phyloP scores from a whole-genome alignment of 2,888 invertebrate genomes.

The Cheiracanthium punctorium region DNA sequence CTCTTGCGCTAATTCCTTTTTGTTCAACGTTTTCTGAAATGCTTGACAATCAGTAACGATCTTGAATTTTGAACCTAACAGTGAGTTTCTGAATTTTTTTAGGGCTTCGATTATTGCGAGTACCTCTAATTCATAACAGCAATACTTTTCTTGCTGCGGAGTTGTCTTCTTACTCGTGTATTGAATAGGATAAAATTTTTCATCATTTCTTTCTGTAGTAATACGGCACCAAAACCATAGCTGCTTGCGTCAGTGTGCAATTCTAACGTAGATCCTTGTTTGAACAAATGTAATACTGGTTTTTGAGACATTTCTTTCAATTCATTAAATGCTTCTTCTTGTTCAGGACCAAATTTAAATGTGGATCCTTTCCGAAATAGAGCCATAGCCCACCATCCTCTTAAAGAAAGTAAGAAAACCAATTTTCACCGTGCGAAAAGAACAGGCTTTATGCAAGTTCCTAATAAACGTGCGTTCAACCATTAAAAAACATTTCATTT shows the following conservation, averaged over 20 bases:
- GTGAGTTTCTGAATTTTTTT: conserved; percentile 18
- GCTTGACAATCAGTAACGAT: conserved; percentile 26
- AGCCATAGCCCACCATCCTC: no score
- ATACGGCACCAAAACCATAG: not conserved
- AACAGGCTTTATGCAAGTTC: no score
- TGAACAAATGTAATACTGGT: conserved; percentile 27
- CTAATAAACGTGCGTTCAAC: no score
- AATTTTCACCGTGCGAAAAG: no score
- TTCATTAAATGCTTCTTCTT: not conserved
- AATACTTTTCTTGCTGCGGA: not conserved
- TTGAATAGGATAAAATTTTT: not conserved
- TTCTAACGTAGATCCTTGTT: conserved; percentile 5
- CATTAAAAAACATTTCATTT: no score
- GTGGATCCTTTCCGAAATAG: not conserved
- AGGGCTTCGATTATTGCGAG: conserved; percentile 9
- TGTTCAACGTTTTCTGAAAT: conserved; percentile 1
- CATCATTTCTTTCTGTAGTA: not conserved
- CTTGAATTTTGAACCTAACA: conserved; percentile 1
- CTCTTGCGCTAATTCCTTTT: not conserved
- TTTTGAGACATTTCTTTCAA: conserved; percentile 11
- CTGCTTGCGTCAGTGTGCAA: conserved; percentile 16
- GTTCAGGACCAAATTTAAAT: not conserved
- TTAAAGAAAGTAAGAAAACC: no score
- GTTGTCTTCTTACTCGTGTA: conserved; percentile 9
- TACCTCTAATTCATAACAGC: not conserved